Base-by-base conservation (phyloP, 2,113 vertebrate genomes). In the Progne subis region DNA sequence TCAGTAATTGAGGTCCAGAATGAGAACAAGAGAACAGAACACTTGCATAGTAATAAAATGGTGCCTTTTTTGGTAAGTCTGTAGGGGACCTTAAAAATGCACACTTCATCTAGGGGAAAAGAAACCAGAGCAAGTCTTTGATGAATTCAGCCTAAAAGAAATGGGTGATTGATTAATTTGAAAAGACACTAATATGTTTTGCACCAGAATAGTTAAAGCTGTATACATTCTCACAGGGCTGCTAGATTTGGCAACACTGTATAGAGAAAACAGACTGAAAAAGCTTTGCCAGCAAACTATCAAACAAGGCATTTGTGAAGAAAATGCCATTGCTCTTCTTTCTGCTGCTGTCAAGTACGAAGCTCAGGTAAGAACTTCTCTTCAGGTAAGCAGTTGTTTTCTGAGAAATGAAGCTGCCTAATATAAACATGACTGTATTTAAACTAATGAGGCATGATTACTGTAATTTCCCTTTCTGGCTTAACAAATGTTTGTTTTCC, bases 271-370 rank as follows among this genome's bases (percentile, higher is more conserved):
- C 39, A 97, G 99, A 74, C 95, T 99, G 96, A 99, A 99, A 97
- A 98, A 99, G 77, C 97, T 99, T 90, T 99, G 99, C 94, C 99
- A 99, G 94, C 99, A 99, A 92, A 99, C 99, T 0, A 99, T 99
- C 96, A 99, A 99, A 96, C 98, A 99, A 94, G 99, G 99, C 21
- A 99, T 99, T 95, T 98, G 98, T n/a, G 99, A 99, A 92, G 99
- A 99, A 89, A 99, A 99, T 29, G 99, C 99, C 80, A 98, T 99
- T n/a, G 98, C 99, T 26, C 98, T 99, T 83, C 98, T 99, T 17
- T 99, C 99, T 0, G 99, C 99, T 0, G 99, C 99, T 1, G 99
- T 99, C 96, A 99, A 99, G 77, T 99, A 99, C 0, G 99, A 99
- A 49, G 99, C 99, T 34, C 98, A 98, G 99, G 99, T 99, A 98